These are phyloP conservation scores for Alouatta palliata DNA, from an alignment of 2,113 vertebrate species.

Conservation along the genomic window DNA sequence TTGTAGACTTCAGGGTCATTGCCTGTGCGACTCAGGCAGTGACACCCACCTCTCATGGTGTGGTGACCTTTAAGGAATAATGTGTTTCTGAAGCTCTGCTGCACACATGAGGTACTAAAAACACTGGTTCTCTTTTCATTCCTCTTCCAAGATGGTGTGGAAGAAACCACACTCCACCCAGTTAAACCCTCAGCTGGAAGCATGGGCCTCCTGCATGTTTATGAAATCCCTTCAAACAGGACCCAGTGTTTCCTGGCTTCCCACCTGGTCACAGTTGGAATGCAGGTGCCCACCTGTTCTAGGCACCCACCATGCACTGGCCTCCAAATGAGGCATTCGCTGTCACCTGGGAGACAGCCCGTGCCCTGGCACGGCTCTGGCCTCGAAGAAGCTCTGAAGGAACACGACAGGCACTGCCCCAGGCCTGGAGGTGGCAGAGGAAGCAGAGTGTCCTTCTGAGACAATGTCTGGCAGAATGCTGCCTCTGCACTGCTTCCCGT, in stretches of 20 bases:
- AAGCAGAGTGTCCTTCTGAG: not conserved
- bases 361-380: not conserved
- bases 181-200: not conserved
- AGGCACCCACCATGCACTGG: no score
- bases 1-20: not conserved
- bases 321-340: not conserved
- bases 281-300: not conserved
- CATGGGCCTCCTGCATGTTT: not conserved
- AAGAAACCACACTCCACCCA: not conserved
- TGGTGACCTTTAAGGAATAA: not conserved
- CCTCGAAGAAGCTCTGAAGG: not conserved
- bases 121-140: not conserved
- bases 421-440: not conserved
- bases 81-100: not conserved
- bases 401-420: not conserved
- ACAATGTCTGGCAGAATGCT: not conserved
- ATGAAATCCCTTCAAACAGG: no score
- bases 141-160: fast-evolving
- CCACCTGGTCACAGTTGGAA: not conserved
- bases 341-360: not conserved
- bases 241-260: not conserved
- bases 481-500: not conserved
- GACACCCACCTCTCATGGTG: fast-evolving
- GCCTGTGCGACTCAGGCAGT: no score
- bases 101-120: not conserved